phyloP scores from a whole-genome alignment of 1,140 invertebrate genomes.

The Plodia interpunctella region DNA sequence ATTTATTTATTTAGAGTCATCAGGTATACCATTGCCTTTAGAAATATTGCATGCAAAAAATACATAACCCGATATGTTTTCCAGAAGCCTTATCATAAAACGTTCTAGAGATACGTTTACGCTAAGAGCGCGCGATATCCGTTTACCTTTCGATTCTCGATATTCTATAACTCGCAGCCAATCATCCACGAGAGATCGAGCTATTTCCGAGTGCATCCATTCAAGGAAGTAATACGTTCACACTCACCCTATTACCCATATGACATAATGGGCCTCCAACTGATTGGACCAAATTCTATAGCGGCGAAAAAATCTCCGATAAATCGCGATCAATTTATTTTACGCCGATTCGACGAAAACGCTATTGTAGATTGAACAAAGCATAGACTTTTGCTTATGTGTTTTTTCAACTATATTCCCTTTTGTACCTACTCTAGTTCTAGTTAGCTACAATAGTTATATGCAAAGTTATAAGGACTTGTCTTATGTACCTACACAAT shows the following conservation, averaged over 20 bases:
- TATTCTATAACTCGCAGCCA: slow-evolving; percentile 23
- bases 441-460: no score
- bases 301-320: slow-evolving; percentile 19
- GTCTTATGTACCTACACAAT: no score
- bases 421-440: background rate
- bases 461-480: no score
- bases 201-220: slow-evolving; percentile 28
- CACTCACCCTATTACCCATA: slow-evolving; percentile 23
- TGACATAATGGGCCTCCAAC: slow-evolving; percentile 20
- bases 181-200: slow-evolving; percentile 27
- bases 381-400: slow-evolving; percentile 2
- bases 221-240: slow-evolving; percentile 23
- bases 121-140: slow-evolving; percentile 13
- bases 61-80: no score
- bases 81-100: slow-evolving; percentile 15
- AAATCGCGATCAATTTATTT: slow-evolving; percentile 24
- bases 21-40: no score
- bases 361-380: slow-evolving; percentile 7
- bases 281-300: slow-evolving; percentile 26
- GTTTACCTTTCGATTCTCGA: slow-evolving; percentile 14
- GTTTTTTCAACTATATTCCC: background rate
- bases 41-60: no score
- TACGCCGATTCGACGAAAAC: slow-evolving; percentile 13
- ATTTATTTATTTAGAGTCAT: no score
- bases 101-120: slow-evolving; percentile 17